These are phyloP conservation scores for Bellardia pandia DNA, from an alignment of 2,888 invertebrate species.

Conservation along the genomic window DNA sequence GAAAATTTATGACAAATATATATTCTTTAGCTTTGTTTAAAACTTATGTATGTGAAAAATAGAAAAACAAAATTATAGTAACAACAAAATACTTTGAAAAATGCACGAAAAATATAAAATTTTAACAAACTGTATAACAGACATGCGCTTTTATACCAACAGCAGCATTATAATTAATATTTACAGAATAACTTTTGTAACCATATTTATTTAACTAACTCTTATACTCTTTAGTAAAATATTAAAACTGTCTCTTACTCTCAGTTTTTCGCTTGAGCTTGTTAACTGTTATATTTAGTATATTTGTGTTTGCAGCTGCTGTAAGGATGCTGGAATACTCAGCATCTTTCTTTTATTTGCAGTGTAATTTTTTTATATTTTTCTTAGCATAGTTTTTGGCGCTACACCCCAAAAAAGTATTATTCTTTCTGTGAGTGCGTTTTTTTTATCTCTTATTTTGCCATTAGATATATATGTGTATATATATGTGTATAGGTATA, in stretches of 20 bases:
- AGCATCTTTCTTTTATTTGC: conserved; percentile 40
- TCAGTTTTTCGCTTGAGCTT: not conserved
- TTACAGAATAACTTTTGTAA: not conserved
- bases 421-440: not conserved
- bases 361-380: not conserved
- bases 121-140: not conserved
- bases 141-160: not conserved
- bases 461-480: not conserved
- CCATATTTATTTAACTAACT: not conserved
- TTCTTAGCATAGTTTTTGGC: conserved; percentile 59
- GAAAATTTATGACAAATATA: conserved; percentile 13
- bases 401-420: conserved; percentile 58
- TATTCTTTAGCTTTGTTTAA: conserved; percentile 12
- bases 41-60: not conserved
- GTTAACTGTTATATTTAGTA: conserved; percentile 39
- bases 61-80: not conserved
- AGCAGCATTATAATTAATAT: too few species aligned
- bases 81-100: not conserved
- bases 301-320: conserved; percentile 5
- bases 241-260: not conserved
- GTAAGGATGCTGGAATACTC: conserved; percentile 13
- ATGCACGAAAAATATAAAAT: not conserved
- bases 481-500: not conserved
- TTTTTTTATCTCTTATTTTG: conserved; percentile 37
- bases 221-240: not conserved